Conservation (phyloP, 2,113 vertebrate genomes). For the Sus scrofa region T2T-Sscrofa CM000817.6:133014501-133015000, state of each 20-base stretch:
- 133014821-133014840: not conserved
- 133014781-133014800: too few relatives aligned
- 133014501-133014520: too few relatives aligned
- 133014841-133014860: not conserved
- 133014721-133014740: not conserved
- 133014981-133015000: not conserved
- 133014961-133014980: not conserved
- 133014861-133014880: not conserved
- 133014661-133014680: not conserved
- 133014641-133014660: too few relatives aligned
- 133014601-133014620: too few relatives aligned
- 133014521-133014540: too few relatives aligned
- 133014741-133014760: not conserved
- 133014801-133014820: not conserved
- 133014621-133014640: too few relatives aligned
- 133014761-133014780: not conserved
- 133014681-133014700: not conserved
- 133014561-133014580: too few relatives aligned
- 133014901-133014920: not conserved
- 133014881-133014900: not conserved
- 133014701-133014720: not conserved
- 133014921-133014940: not conserved
- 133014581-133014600: too few relatives aligned
- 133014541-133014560: too few relatives aligned
- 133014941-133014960: slow-evolving; percentile 12